phyloP scores from a whole-genome alignment of 2,113 vertebrate species.

The Nycticryphes semicollaris region DNA sequence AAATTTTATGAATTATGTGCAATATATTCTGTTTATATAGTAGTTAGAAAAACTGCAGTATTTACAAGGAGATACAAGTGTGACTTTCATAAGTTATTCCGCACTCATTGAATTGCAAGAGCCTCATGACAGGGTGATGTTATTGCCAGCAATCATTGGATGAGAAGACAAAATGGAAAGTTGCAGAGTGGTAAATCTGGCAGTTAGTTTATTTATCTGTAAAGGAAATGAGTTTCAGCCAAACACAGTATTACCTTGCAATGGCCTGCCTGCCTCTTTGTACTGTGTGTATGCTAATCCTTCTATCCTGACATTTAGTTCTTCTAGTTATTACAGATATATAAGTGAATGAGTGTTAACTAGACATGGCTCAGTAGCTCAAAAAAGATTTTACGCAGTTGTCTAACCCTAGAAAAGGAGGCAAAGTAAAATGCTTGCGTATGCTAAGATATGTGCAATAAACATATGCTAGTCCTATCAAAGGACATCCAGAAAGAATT shows the following conservation, averaged over 20 bases:
- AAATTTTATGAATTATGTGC: not conserved
- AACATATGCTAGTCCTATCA: not conserved
- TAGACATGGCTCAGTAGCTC: not conserved
- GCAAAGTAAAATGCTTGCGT: not conserved
- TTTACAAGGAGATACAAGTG: not conserved
- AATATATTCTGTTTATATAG: not conserved
- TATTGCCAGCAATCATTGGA: not conserved
- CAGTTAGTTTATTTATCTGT: not conserved
- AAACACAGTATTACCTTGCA: not conserved
- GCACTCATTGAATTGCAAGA: not conserved
- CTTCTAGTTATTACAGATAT: not conserved
- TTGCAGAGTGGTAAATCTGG: not conserved
- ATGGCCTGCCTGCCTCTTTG: not conserved
- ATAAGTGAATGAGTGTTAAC: not conserved
- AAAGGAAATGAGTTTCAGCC: constrained; percentile 7
- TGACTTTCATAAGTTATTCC: not conserved
- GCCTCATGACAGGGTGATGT: not conserved
- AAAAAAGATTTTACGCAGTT: not conserved
- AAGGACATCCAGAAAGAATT: not conserved
- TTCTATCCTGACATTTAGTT: not conserved
- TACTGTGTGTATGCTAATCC: not conserved
- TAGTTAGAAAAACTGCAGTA: not conserved
- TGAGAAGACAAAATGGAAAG: not conserved
- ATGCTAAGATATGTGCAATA: not conserved
- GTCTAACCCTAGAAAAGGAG: not conserved